These are phyloP conservation scores for Pheucticus melanocephalus DNA, from an alignment of 2,113 vertebrate genomes.

Conservation along the genomic window DNA sequence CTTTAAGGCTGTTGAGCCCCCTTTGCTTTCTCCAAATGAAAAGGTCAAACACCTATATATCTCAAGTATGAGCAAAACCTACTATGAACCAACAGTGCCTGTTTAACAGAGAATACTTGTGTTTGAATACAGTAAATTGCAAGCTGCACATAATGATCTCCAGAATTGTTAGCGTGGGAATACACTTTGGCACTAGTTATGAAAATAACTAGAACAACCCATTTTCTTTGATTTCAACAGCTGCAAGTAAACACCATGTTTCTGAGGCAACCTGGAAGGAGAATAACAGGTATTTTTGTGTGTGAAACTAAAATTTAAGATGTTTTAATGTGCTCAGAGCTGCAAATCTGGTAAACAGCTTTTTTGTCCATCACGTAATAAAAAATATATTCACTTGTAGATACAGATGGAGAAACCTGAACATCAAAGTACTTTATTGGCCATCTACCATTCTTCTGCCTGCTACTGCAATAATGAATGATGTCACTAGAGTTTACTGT, in stretches of 20 bases:
- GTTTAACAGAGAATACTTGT: not conserved
- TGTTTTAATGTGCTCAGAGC: not conserved
- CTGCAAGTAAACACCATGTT: not conserved
- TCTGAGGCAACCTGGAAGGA: not conserved
- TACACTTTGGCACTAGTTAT: not conserved
- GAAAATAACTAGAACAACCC: not conserved
- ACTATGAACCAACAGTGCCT: not conserved
- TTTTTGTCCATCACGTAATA: not conserved
- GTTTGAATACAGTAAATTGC: not conserved
- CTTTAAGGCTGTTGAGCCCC: not conserved
- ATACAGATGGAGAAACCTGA: slow-evolving; percentile 7
- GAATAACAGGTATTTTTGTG: not conserved
- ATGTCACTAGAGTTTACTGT: slow-evolving; percentile 29
- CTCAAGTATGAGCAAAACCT: not conserved
- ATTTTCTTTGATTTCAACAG: not conserved
- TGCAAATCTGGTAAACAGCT: not conserved
- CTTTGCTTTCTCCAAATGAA: not conserved
- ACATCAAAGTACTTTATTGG: slow-evolving; percentile 51
- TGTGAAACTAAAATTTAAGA: not conserved
- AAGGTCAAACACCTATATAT: not conserved
- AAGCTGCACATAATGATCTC: not conserved
- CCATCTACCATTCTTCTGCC: slow-evolving; percentile 21
- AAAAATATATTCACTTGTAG: not conserved
- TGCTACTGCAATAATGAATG: slow-evolving; percentile 10
- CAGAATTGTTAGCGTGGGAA: not conserved